Base-by-base conservation (phyloP, 2,797 vertebrate species). In the Falco naumanni region DNA sequence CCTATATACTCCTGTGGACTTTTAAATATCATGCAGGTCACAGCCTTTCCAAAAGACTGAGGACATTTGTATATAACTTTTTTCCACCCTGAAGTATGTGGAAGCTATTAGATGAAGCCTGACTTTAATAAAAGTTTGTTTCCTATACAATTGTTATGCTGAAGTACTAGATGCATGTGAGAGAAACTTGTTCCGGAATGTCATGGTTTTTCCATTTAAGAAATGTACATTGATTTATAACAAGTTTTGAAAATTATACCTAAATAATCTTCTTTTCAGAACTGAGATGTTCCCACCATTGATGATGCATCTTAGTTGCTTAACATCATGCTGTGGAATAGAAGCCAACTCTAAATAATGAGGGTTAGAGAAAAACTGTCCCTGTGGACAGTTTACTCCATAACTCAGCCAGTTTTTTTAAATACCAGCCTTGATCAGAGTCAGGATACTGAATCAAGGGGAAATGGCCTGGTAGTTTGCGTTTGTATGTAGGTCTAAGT, bases 1-100 rank as follows among this genome's bases (percentile, higher is more conserved):
- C 98, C 98, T 98, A 96, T 94, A 98, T 98, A 98, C 98, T 98
- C 98, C 97, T 94, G 98, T 98, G 98, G 98, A 98, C 98, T 98
- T 98, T 97, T 98, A 98, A 98, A 98, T 97, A 94, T 97, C 96
- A 95, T 90, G 92, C 96, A 97, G 98, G 98, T 98, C 98, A 98
- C 91, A 97, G 98, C 94, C 97, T 98, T 97, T 97, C 97, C 93
- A 97, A 97, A 98, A 98, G 97, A 96, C 97, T 98, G 84, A 91
- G 97, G 98, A 98, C 97, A 98, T 98, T 98, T 98, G 95, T 97
- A 95, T 97, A 97, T 98, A 98, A 98, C 96, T 98, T 98, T 98
- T 98, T 97, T 95, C 91, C 88, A 90, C 29, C 31, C 94, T 80
- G 69, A 96, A 97, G 93, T 97, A 93, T 96, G 96, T 96, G 96